Base-by-base conservation (phyloP, 2,797 vertebrate genomes). In the Sebastes variabilis region DNA sequence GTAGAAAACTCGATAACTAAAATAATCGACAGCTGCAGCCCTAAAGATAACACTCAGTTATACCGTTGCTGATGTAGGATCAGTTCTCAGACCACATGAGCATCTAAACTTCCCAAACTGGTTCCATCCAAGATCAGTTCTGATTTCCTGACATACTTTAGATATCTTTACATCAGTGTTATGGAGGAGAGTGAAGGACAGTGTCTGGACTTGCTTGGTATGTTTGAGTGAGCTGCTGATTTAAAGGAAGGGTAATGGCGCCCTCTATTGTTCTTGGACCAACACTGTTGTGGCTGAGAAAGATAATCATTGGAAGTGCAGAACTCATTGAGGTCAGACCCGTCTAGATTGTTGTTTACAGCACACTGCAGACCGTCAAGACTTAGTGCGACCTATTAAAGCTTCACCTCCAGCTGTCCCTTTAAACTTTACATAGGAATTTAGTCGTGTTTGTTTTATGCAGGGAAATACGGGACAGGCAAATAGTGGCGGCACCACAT, bases 231-330 rank as follows among this genome's bases (percentile, higher is more conserved):
- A 75, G 55, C 30, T 59, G 25, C 20, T 27, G 7, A 75, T 80
- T 79, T 49, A 1, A 59, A 71, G 49, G 55, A 82, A 90, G 88
- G 8, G 36, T 25, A 68, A 80, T 87, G 84, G 91, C 88, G 91
- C 92, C 93, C 89, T 86, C 94, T 94, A 2, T 56, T 92, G 93
- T 70, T 38, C 1, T 1, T 20, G 1, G 14, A 60, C 4, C 6
- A 9, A 38, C 46, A 84, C 54, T 79, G 81, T 56, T 38, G 25
- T 14, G 27, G 20, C 27, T 61, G 32, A 67, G 0, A 30, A 29
- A 55, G 8, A 60, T 22, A n/a, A 12, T 32, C 2, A 22, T 58
- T 3, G 20, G 7, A 60, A 10, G 16, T 5, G 16, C 2, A 32
- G 54, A 55, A 49, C 8, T 52, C 6, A 22, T 8, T 59, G 10